Evolutionary conservation across 2,113 vertebrate genomes (phyloP).

Genomic region (Hemibagrus wyckioides): DNA sequence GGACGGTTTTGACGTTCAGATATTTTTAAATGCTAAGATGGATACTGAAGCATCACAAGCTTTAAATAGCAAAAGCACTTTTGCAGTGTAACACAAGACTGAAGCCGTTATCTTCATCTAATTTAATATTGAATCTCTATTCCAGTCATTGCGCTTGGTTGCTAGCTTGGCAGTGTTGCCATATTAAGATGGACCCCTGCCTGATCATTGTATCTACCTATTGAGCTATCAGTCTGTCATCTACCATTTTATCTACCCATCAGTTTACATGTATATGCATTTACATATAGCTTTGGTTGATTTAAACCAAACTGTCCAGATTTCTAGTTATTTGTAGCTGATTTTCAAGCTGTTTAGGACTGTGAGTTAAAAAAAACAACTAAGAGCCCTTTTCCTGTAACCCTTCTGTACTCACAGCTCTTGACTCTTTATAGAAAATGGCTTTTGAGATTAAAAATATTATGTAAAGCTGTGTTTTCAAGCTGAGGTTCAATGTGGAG

Average conservation of each 20-base stretch:
- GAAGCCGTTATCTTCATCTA: not conserved
- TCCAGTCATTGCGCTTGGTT: not conserved
- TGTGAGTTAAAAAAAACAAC: not conserved
- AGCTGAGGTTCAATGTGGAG: conserved; percentile 8
- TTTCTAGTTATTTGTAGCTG: not conserved
- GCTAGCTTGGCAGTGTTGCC: not conserved
- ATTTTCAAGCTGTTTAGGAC: not conserved
- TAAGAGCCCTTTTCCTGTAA: not conserved
- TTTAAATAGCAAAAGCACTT: conserved; percentile 6
- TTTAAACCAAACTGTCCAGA: not conserved
- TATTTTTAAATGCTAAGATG: not conserved
- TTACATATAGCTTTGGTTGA: not conserved
- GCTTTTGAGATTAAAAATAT: conserved; percentile 30
- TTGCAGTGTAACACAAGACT: not conserved
- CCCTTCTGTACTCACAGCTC: not conserved
- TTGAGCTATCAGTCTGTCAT: not conserved
- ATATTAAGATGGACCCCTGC: not conserved
- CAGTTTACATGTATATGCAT: too few relatives aligned
- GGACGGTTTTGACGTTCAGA: not conserved
- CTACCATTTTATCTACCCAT: not conserved
- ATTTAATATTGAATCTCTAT: not conserved
- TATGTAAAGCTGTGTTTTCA: conserved; percentile 21
- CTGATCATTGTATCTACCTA: not conserved
- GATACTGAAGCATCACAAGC: not conserved
- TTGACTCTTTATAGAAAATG: not conserved